phyloP scores from a whole-genome alignment of 2,888 invertebrate genomes.

The Tineola bisselliella region DNA sequence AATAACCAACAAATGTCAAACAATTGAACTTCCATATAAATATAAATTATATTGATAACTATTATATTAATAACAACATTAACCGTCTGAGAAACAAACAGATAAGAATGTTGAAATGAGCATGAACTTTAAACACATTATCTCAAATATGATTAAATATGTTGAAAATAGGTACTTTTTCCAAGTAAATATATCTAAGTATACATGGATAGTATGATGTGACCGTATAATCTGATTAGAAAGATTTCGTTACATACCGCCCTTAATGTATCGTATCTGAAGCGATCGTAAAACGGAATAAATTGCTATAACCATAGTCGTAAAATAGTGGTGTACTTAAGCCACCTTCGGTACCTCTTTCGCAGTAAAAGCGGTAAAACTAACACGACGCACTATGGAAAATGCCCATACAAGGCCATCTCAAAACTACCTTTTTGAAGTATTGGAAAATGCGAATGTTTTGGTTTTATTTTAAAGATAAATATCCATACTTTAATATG shows the following conservation, averaged over 20 bases:
- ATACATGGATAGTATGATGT: too few species aligned
- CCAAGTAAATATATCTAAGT: too few species aligned
- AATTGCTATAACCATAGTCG: not conserved
- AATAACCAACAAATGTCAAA: not conserved
- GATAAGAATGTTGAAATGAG: not conserved
- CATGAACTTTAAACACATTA: not conserved
- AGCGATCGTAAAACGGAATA: not conserved
- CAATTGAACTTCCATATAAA: not conserved
- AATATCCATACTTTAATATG: too few species aligned
- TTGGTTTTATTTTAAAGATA: too few species aligned
- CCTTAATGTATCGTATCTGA: not conserved
- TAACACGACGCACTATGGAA: not conserved
- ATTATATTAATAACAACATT: constrained; percentile 8
- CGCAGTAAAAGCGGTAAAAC: not conserved
- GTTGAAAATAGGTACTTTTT: too few species aligned
- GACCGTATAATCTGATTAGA: not conserved
- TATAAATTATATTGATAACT: constrained; percentile 5
- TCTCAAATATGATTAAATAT: too few species aligned
- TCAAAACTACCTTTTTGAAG: too few species aligned
- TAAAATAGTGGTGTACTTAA: not conserved
- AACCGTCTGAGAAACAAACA: constrained; percentile 1
- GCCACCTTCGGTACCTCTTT: not conserved
- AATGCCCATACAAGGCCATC: too few species aligned
- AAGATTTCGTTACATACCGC: not conserved
- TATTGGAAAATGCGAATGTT: too few species aligned